Percentiles rank a stretch among this genome's conserved stretches.
Conservation (phyloP, 2,113 vertebrate genomes). For the Helogale parvula region DNA sequence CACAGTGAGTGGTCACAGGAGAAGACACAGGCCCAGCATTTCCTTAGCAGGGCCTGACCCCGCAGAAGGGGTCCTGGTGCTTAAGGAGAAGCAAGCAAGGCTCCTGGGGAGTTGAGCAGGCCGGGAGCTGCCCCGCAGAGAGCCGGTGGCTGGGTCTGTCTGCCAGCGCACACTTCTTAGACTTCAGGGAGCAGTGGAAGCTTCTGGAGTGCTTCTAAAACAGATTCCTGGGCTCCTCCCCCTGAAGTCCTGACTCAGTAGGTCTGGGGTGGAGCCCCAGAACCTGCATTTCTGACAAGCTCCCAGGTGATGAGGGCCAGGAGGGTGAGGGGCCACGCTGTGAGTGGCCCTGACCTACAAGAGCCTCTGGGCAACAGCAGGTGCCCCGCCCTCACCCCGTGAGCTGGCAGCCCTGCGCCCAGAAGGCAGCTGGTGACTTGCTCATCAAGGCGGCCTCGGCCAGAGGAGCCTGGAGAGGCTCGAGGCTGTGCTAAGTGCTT, state of each 20-base stretch:
- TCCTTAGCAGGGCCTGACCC: no score
- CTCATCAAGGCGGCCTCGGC: background rate
- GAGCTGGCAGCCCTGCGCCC: background rate
- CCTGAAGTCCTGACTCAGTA: background rate
- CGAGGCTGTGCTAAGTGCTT: rapidly evolving
- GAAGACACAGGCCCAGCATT: background rate
- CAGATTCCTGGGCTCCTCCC: background rate
- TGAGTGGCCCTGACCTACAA: background rate
- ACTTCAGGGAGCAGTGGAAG: background rate
- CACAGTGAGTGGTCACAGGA: background rate
- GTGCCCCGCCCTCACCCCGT: background rate
- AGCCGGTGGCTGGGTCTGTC: background rate
- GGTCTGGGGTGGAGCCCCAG: background rate
- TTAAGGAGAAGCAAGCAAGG: background rate
- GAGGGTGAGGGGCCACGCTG: no score
- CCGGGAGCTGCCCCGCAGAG: background rate
- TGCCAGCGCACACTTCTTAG: background rate
- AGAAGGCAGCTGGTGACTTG: background rate
- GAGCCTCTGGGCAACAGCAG: background rate
- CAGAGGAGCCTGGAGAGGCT: background rate
- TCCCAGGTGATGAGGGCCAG: background rate
- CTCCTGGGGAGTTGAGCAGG: background rate
- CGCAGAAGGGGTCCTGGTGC: background rate
- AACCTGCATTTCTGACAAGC: background rate
- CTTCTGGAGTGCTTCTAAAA: background rate